phyloP scores from a whole-genome alignment of 2,888 invertebrate species.

The Beris chalybata region DNA sequence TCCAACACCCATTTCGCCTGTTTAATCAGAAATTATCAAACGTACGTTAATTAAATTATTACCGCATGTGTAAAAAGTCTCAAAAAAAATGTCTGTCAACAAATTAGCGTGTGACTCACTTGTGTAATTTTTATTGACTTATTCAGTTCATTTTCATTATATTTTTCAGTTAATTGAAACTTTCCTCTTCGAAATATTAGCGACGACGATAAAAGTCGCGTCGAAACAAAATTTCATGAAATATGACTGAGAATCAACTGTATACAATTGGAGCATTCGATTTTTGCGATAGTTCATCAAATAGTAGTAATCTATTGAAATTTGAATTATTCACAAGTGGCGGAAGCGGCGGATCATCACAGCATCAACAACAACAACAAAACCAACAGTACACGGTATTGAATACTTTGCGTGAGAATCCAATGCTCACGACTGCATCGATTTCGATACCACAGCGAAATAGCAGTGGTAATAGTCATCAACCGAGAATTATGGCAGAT shows the following conservation, averaged over 20 bases:
- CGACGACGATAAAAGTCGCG: neutral
- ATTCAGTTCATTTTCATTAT: neutral
- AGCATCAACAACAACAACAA: too few species aligned
- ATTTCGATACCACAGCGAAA: conserved; percentile 65
- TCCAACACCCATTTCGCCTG: too few species aligned
- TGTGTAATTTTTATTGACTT: neutral
- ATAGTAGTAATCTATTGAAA: conserved; percentile 53
- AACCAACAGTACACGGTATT: conserved; percentile 42
- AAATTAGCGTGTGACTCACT: too few species aligned
- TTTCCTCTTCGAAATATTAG: neutral
- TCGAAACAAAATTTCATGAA: conserved; percentile 25
- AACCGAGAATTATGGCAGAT: conserved; percentile 47
- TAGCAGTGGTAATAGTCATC: conserved; percentile 47
- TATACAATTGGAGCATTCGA: conserved; percentile 55
- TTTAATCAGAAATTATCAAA: too few species aligned
- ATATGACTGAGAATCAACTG: conserved; percentile 56
- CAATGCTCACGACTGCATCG: conserved; percentile 60
- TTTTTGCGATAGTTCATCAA: conserved; percentile 55
- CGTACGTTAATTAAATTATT: too few species aligned
- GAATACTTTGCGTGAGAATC: conserved; percentile 41
- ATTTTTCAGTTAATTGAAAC: neutral
- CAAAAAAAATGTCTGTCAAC: neutral
- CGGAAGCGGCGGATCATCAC: conserved; percentile 34
- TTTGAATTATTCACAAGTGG: conserved; percentile 43
- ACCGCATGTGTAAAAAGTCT: neutral